Base-by-base conservation (phyloP, 2,113 vertebrate species). In the Macheiramphus alcinus region DNA sequence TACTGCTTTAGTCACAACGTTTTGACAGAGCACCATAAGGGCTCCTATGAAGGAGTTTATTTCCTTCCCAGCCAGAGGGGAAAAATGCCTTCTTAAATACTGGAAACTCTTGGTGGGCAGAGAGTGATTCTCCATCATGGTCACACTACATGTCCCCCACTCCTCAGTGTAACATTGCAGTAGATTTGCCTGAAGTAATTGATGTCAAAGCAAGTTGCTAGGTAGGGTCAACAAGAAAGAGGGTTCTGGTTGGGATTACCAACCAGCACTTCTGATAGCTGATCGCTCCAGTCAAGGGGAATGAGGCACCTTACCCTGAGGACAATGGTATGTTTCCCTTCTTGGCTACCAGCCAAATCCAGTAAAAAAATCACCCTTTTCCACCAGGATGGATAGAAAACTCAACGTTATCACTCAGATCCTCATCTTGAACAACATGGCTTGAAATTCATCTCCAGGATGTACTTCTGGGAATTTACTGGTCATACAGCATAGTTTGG, bases 91-190 rank as follows among this genome's bases (percentile, higher is more conserved):
- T 73, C 42, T 80, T 65, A 26, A 80, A 42, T 80, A 31, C 50
- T n/a, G 67, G 42, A 53, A 73, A 58, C 31, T 58, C 36, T 42
- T 36, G 20, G 21, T 22, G 21, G 25, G 16, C 21, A 56, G 48
- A 63, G 58, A 72, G 31, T 31, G 15, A 10, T 53, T 52, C 38
- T 72, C 31, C 86, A 8, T 4, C 36, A 48, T 23, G 2, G 4
- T 25, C 1, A 0, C n/a, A 56, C 16, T 42, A 38, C 19, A 9
- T 25, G 16, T 48, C 23, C 20, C 18, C 19, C 3, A 16, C 34
- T 42, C 11, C 13, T 72, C 26, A 61, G n/a, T 42, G 26, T 23
- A 59, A 76, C 4, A 3, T 9, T 45, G 34, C 16, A 29, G 40
- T 27, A 61, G n/a, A 36, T 72, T 59, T 79, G 31, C 38, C n/a